Percentiles rank a stretch among this genome's conserved stretches.
Conservation (phyloP, 2,113 vertebrate species). For the Heterochromis multidens region DNA sequence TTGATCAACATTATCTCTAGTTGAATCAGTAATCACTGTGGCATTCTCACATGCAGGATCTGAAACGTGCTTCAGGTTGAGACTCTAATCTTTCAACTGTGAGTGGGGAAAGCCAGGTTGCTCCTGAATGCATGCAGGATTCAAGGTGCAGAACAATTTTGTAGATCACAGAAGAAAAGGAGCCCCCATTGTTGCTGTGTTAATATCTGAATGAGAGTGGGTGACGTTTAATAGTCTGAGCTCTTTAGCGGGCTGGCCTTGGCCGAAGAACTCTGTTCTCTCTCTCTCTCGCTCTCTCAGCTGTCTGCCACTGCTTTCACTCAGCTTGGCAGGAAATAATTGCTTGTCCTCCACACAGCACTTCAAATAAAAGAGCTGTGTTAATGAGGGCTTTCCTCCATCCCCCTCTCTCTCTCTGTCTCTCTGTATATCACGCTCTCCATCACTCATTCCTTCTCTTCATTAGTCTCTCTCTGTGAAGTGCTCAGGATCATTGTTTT, state of each 20-base stretch:
- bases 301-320: slow-evolving; percentile 46
- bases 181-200: background rate
- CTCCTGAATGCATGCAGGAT: background rate
- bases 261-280: background rate
- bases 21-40: background rate
- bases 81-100: background rate
- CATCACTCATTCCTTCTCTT: slow-evolving; percentile 39
- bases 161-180: background rate
- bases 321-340: slow-evolving; percentile 68
- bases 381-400: slow-evolving; percentile 76
- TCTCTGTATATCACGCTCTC: slow-evolving; percentile 16
- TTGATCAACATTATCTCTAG: background rate
- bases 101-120: background rate
- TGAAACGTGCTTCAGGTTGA: background rate
- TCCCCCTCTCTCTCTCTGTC: slow-evolving; percentile 12
- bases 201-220: slow-evolving; percentile 16
- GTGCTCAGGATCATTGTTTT: slow-evolving; percentile 49
- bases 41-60: slow-evolving; percentile 3
- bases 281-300: background rate
- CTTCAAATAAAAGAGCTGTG: slow-evolving; percentile 70
- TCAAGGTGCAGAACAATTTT: background rate
- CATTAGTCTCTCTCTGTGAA: slow-evolving; percentile 28
- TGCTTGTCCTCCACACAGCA: slow-evolving; percentile 66
- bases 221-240: slow-evolving; percentile 8
- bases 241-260: background rate